Conservation (phyloP, 2,113 vertebrate species). For the Crotalus viridis region DNA sequence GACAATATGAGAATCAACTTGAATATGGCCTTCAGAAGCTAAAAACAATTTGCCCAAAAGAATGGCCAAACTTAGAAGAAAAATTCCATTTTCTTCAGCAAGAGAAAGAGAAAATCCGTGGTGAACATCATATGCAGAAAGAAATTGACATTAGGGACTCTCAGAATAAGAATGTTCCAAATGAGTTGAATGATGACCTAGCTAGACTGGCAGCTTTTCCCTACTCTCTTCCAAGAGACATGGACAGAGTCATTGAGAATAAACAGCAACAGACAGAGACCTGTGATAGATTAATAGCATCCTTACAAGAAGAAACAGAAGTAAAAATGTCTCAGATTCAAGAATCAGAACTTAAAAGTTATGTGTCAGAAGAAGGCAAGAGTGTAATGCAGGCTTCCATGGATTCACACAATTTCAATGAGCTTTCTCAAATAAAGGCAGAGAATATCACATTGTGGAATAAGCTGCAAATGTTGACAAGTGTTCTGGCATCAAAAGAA, state of each 20-base stretch:
- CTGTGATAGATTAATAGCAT: slow-evolving; percentile 68
- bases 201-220: slow-evolving; percentile 73
- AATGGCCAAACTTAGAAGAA: slow-evolving; percentile 64
- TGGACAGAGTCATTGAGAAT: slow-evolving; percentile 66
- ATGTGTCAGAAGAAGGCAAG: slow-evolving; percentile 68
- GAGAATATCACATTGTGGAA: slow-evolving; percentile 68
- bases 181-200: slow-evolving; percentile 67
- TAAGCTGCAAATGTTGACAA: slow-evolving; percentile 63
- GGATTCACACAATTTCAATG: slow-evolving; percentile 68
- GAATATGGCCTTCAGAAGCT: slow-evolving; percentile 60
- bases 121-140: slow-evolving; percentile 62
- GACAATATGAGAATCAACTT: slow-evolving; percentile 46
- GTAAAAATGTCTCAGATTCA: slow-evolving; percentile 67
- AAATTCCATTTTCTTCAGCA: slow-evolving; percentile 58
- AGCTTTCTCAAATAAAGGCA: slow-evolving; percentile 73
- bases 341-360: slow-evolving; percentile 67
- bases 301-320: slow-evolving; percentile 73
- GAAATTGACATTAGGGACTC: slow-evolving; percentile 64
- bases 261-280: slow-evolving; percentile 81
- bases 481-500: slow-evolving; percentile 66
- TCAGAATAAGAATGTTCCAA: slow-evolving; percentile 71
- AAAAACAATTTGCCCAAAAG: slow-evolving; percentile 60
- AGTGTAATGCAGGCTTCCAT: slow-evolving; percentile 70
- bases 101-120: slow-evolving; percentile 58
- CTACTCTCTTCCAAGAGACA: slow-evolving; percentile 67